phyloP scores from a whole-genome alignment of 2,888 invertebrate species.

The Cataglyphis rosenhaueri region DNA sequence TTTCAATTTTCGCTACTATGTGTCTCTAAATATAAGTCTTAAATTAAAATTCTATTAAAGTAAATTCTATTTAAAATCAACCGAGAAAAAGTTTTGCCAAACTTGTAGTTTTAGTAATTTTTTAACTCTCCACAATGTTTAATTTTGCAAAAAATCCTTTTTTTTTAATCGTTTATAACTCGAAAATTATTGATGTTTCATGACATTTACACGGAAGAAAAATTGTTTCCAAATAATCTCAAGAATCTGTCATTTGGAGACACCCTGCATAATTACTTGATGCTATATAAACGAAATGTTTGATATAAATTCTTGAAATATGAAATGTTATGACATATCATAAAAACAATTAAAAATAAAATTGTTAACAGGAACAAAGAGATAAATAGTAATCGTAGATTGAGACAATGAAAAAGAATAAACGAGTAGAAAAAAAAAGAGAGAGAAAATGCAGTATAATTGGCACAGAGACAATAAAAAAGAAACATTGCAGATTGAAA shows the following conservation, averaged over 20 bases:
- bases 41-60: neutral
- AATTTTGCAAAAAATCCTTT: neutral
- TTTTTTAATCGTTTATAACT: neutral
- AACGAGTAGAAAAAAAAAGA: conserved; percentile 18
- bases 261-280: neutral
- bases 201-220: neutral
- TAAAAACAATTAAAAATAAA: neutral
- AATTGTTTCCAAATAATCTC: neutral
- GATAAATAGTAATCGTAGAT: neutral
- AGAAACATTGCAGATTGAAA: neutral
- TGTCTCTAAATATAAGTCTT: neutral
- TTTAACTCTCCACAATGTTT: neutral
- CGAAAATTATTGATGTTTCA: neutral
- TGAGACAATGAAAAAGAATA: neutral
- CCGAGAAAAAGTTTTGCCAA: neutral
- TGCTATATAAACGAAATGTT: neutral
- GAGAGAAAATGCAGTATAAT: conserved; percentile 20
- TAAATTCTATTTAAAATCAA: neutral
- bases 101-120: neutral
- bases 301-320: conserved; percentile 31
- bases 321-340: neutral
- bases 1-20: neutral
- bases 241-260: neutral
- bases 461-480: neutral
- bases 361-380: neutral